These are phyloP conservation scores for Mamestra configurata DNA, from an alignment of 1,140 invertebrate species.

Conservation along the genomic window DNA sequence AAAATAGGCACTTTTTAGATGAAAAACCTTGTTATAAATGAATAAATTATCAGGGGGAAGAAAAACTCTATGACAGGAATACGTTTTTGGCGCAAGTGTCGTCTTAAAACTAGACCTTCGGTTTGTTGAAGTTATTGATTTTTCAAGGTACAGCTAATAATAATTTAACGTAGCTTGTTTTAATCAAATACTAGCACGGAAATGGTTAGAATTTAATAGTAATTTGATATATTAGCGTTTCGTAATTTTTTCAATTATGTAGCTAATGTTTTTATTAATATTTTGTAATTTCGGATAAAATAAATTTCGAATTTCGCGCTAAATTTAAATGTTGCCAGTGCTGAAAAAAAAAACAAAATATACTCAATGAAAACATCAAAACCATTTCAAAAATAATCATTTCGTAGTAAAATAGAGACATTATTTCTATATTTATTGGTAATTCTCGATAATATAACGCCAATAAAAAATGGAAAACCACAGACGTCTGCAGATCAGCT, in stretches of 20 bases:
- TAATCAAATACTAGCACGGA: too few relatives aligned
- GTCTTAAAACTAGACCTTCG: constrained; percentile 12
- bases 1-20: constrained; percentile 32
- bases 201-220: too few relatives aligned
- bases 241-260: neutral
- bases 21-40: neutral
- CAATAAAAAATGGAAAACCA: too few relatives aligned
- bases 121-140: constrained; percentile 42
- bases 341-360: neutral
- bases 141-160: neutral
- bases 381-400: too few relatives aligned
- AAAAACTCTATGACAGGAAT: constrained; percentile 10
- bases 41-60: constrained; percentile 11
- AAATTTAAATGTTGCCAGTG: constrained; percentile 2
- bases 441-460: too few relatives aligned
- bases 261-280: neutral
- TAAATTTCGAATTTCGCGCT: constrained; percentile 17
- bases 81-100: constrained; percentile 29
- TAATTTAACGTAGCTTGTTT: neutral
- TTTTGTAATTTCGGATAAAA: neutral
- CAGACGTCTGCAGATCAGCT: constrained; percentile 53
- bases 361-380: too few relatives aligned
- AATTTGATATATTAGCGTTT: neutral
- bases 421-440: too few relatives aligned
- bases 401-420: too few relatives aligned